These are phyloP conservation scores for Sphaeramia orbicularis DNA, from an alignment of 2,797 vertebrate genomes.

Conservation along the genomic window DNA sequence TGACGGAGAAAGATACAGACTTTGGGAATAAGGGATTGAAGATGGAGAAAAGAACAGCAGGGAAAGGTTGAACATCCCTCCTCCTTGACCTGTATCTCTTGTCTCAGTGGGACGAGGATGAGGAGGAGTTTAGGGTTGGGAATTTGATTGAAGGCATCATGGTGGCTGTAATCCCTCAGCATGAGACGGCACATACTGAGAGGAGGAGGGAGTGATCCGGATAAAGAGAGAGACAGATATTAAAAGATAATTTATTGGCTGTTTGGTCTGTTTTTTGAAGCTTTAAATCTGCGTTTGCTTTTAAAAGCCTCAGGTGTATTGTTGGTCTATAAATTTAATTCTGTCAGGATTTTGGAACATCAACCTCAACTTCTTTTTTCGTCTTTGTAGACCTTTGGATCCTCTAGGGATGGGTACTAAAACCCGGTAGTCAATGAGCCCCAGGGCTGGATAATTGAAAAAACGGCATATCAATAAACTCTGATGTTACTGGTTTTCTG, in stretches of 20 bases:
- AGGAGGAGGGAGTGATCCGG: constrained; percentile 37
- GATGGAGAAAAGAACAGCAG: constrained; percentile 5
- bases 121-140: neutral
- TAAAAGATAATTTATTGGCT: neutral
- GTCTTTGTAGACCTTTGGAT: no score
- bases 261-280: neutral
- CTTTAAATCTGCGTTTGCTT: no score
- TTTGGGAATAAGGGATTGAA: neutral
- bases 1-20: neutral
- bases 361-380: no score
- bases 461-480: no score
- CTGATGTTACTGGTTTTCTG: no score
- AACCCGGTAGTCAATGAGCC: no score
- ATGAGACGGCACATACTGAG: constrained; percentile 32
- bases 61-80: constrained; percentile 24
- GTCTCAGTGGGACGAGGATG: constrained; percentile 21
- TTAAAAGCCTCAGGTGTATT: no score
- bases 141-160: constrained; percentile 22
- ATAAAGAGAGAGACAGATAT: constrained; percentile 7
- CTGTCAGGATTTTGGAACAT: no score
- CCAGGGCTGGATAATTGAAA: no score
- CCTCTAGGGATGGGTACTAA: no score
- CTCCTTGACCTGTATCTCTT: constrained; percentile 10
- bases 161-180: constrained; percentile 52
- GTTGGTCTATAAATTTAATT: no score